Evolutionary conservation across 2,113 vertebrate genomes (phyloP).

Genomic region (Vulpes lagopus): DNA sequence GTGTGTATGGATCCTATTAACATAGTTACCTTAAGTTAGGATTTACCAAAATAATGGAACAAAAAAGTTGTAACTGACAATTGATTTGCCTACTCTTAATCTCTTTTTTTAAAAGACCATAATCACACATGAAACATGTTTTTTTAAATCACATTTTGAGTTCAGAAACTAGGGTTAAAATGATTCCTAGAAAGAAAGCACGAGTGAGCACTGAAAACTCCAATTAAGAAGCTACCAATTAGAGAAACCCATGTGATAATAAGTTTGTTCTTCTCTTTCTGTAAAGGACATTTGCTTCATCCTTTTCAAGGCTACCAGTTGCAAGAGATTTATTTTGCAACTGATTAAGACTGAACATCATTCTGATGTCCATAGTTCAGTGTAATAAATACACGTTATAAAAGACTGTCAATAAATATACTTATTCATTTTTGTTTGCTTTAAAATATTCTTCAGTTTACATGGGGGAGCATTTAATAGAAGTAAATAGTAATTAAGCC

Average conservation of each 20-base stretch:
- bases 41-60: slow-evolving; percentile 31
- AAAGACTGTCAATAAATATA: slow-evolving; percentile 5
- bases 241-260: not conserved
- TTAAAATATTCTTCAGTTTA: slow-evolving; percentile 51
- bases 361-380: not conserved
- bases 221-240: slow-evolving; percentile 31
- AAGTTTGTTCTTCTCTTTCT: slow-evolving; percentile 13
- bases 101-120: slow-evolving; percentile 13
- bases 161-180: slow-evolving; percentile 3
- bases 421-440: not conserved
- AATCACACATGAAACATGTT: not conserved
- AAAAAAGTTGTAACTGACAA: not conserved
- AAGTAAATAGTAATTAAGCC: slow-evolving; percentile 22
- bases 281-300: slow-evolving; percentile 2
- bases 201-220: not conserved
- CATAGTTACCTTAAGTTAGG: slow-evolving; percentile 18
- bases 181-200: slow-evolving; percentile 11
- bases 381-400: not conserved
- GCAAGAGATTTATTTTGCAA: slow-evolving; percentile 13
- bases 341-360: not conserved
- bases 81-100: not conserved
- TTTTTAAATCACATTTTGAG: not conserved
- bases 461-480: not conserved
- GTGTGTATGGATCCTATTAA: not conserved
- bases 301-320: not conserved